Conservation (phyloP, 2,797 vertebrate species). For the Cetoscarus ocellatus region DNA sequence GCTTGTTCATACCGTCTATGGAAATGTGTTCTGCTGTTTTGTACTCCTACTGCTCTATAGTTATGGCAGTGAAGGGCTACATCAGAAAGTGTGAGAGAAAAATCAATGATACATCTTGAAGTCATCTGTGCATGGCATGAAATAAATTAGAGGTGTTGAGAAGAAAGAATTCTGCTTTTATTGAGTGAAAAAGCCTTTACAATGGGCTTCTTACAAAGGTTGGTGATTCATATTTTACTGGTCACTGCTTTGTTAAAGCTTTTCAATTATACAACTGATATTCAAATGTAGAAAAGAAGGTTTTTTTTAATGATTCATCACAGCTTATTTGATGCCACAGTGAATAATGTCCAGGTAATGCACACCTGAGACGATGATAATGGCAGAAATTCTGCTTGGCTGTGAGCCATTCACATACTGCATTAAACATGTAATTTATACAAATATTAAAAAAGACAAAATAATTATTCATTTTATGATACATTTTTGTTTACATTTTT, state of each 20-base stretch:
- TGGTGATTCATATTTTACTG: constrained; percentile 3
- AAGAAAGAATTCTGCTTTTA: constrained; percentile 17
- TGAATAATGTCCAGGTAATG: background rate
- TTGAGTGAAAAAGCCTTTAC: constrained; percentile 22
- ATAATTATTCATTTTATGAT: too few relatives aligned
- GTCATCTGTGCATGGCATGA: constrained; percentile 35
- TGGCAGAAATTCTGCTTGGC: background rate
- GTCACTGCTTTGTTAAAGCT: constrained; percentile 7
- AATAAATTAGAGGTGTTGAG: constrained; percentile 14
- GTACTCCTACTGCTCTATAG: background rate
- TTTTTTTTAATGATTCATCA: background rate
- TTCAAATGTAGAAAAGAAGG: background rate
- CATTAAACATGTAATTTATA: too few relatives aligned
- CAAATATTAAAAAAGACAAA: too few relatives aligned
- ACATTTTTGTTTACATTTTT: too few relatives aligned
- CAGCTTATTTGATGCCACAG: constrained; percentile 1
- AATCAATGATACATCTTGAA: constrained; percentile 44
- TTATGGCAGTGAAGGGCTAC: background rate
- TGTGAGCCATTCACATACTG: too few relatives aligned
- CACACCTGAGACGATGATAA: background rate
- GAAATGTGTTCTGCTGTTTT: background rate
- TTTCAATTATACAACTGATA: background rate
- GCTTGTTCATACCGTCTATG: constrained; percentile 14
- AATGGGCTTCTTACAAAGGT: constrained; percentile 6
- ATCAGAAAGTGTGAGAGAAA: constrained; percentile 23